Base-by-base conservation (phyloP, 30 jellyfish, hydroid and myxozoan species). In the Aurelia sp. region DNA sequence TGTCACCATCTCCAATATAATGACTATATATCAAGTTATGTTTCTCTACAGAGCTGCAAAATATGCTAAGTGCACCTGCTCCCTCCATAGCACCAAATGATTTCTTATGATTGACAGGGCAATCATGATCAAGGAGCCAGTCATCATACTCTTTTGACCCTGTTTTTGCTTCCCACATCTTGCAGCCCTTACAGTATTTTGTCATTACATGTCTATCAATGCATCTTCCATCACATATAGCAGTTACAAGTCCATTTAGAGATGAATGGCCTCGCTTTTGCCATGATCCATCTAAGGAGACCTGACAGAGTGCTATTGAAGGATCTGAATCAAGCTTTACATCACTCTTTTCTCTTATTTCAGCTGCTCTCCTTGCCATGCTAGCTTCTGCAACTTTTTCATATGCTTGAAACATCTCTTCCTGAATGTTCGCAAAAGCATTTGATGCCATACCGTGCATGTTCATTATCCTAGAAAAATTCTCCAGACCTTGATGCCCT, bases 21-120 rank as follows among this genome's bases (percentile, higher is more conserved):
- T 59, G 76, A 17, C 30, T 27, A 66, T 64, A 80, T 17, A 64
- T 65, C 18, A 80, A 76, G 66, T 66, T 35, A 44, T 80, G 3
- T 48, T 80, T 66, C 52, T 65, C 52, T 19, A 38, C 89, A 44
- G 88, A 80, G 35, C 90, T 74, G n/a, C 59, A 16, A 58, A 80
- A 80, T 22, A 80, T 66, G 35, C 30, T 63, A 24, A 38, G 51
- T 35, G 80, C 80, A 13, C 91, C 88, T 63, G 75, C 91, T 13
- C 87, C 20, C 88, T 80, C 91, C 91, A 80, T 80, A 16, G 89
- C 88, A 20, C 91, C 91, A 38, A 91, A 65, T 22, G 89, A 80
- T 21, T 53, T 30, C 13, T 16, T 58, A 68, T 80, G 91, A 48
- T 80, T 80, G 65, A 20, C 33, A 21, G 40, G 65, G 41, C 91